These are phyloP conservation scores for Aviceda subcristata DNA, from an alignment of 2,113 vertebrate species.

Conservation along the genomic window DNA sequence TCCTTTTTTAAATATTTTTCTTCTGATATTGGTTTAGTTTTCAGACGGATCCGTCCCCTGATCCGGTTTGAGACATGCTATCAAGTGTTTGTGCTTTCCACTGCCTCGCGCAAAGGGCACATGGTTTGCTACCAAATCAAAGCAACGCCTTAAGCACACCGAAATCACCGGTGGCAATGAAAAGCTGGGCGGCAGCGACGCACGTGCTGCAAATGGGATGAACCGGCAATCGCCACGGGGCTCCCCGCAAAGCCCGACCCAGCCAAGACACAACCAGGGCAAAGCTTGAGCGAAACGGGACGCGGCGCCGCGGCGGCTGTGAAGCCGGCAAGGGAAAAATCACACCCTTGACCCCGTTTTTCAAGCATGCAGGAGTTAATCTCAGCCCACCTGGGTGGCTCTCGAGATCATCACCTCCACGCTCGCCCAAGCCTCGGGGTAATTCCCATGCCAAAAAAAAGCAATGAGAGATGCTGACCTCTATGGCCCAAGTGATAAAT, in stretches of 20 bases:
- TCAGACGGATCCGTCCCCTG: neutral
- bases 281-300: neutral
- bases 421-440: accelerated
- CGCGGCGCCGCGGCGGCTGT: accelerated
- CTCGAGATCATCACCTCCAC: neutral
- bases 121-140: neutral
- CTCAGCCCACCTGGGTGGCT: neutral
- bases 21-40: neutral
- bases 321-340: neutral
- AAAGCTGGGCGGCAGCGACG: neutral
- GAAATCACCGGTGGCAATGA: accelerated
- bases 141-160: neutral
- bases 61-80: neutral
- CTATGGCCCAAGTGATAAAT: neutral
- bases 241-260: neutral
- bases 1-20: neutral
- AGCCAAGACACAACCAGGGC: neutral
- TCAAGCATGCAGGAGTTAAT: neutral
- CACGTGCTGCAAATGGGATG: neutral
- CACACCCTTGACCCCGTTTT: neutral
- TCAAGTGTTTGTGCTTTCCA: neutral
- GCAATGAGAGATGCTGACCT: neutral
- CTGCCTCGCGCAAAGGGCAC: neutral
- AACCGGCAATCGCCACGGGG: accelerated
- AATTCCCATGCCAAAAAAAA: neutral